Evolutionary conservation across 2,888 invertebrate genomes (phyloP).

Genomic region (Xanthia icteritia): DNA sequence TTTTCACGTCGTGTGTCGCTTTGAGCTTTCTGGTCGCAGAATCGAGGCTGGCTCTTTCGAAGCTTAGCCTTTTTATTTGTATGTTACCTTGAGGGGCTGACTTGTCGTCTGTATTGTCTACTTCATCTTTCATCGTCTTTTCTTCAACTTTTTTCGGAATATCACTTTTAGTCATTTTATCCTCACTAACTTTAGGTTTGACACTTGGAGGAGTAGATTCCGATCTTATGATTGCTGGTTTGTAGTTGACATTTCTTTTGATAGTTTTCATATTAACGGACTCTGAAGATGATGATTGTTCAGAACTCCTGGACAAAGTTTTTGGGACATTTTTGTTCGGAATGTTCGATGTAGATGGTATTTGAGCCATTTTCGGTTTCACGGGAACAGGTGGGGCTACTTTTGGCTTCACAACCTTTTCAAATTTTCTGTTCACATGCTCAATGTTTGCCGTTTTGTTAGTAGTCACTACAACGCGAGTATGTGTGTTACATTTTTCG

Average conservation of each 20-base stretch:
- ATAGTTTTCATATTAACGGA: conserved; percentile 79
- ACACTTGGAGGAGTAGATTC: conserved; percentile 75
- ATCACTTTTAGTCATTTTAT: conserved; percentile 57
- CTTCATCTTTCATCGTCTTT: conserved; percentile 49
- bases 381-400: conserved; percentile 92
- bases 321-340: conserved; percentile 71
- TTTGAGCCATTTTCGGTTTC: conserved; percentile 89
- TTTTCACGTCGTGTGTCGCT: conserved; percentile 73
- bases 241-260: conserved; percentile 77
- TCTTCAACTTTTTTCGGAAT: conserved; percentile 55
- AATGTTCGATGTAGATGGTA: conserved; percentile 69
- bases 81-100: conserved; percentile 79
- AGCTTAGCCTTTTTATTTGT: conserved; percentile 86
- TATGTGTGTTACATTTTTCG: conserved; percentile 74
- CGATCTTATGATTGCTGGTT: conserved; percentile 73
- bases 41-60: conserved; percentile 88
- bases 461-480: conserved; percentile 65
- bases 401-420: conserved; percentile 84
- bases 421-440: conserved; percentile 70
- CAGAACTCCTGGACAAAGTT: conserved; percentile 70
- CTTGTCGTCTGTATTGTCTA: conserved; percentile 67
- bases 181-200: conserved; percentile 58
- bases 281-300: conserved; percentile 77
- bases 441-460: conserved; percentile 69
- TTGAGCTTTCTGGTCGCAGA: conserved; percentile 85